A percentile compares a stretch with the other conserved stretches of the same genome.
These are phyloP conservation scores for Stictonetta naevosa DNA, from an alignment of 2,113 vertebrate genomes.

Conservation along the genomic window DNA sequence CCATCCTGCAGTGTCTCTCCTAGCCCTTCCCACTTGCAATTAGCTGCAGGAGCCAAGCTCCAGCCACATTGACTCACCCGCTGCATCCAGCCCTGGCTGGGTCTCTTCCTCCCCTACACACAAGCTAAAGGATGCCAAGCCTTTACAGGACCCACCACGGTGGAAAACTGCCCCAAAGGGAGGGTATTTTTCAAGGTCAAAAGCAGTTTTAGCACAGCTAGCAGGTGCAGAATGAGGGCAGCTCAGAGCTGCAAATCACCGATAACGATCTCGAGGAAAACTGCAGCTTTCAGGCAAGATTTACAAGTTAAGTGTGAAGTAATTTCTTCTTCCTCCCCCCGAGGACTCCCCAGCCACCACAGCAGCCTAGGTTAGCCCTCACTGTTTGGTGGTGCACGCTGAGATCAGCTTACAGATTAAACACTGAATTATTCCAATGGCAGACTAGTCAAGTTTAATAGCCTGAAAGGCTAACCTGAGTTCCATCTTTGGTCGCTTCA, in stretches of 20 bases:
- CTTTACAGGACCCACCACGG: not conserved
- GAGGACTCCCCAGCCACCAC: not conserved
- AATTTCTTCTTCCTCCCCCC: not conserved
- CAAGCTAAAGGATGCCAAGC: not conserved
- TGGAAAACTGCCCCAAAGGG: not conserved
- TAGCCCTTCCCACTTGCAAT: not conserved
- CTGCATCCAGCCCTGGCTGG: not conserved
- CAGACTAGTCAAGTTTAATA: not conserved
- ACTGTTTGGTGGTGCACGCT: not conserved
- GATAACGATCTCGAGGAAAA: not conserved
- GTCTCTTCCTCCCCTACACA: not conserved
- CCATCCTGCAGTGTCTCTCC: not conserved
- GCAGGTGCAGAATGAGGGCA: no score
- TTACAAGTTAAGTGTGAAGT: not conserved
- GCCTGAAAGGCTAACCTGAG: not conserved
- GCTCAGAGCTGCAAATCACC: not conserved
- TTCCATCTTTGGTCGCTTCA: not conserved
- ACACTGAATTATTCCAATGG: not conserved
- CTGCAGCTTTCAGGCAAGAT: not conserved
- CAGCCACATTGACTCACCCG: not conserved
- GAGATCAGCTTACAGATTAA: slow-evolving; percentile 32
- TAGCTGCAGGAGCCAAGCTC: not conserved
- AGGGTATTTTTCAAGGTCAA: slow-evolving; percentile 23
- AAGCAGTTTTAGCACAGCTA: not conserved
- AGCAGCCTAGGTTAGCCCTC: not conserved